phyloP scores from a whole-genome alignment of 2,797 vertebrate species.

The Darevskia mixta region DNA sequence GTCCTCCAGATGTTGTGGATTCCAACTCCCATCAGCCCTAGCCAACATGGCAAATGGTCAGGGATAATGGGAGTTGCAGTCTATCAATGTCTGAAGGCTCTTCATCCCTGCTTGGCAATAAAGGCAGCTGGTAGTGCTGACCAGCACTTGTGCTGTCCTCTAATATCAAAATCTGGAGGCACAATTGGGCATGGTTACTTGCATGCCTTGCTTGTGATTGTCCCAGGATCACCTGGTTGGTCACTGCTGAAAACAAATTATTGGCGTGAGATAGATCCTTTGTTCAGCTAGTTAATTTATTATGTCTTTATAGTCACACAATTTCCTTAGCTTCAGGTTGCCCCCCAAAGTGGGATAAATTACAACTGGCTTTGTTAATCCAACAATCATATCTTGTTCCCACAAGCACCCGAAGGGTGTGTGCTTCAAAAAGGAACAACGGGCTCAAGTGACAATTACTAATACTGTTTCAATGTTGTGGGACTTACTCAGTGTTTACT shows the following conservation, averaged over 20 bases:
- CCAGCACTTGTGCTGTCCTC: no score
- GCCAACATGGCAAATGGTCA: no score
- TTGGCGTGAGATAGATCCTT: background rate
- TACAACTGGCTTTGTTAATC: background rate
- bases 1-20: no score
- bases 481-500: background rate
- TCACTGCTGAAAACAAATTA: background rate
- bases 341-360: background rate
- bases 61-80: no score
- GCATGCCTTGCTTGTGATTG: background rate
- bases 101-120: no score
- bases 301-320: background rate
- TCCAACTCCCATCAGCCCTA: no score
- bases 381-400: background rate
- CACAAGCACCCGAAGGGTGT: background rate
- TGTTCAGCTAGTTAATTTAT: background rate
- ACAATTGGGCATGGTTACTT: background rate
- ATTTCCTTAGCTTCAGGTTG: background rate
- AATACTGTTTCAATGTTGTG: conserved; percentile 3
- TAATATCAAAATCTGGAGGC: no score
- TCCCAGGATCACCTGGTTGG: background rate
- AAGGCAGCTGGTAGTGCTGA: no score
- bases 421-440: conserved; percentile 1
- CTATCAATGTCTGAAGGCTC: no score
- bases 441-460: background rate